phyloP scores from a whole-genome alignment of 2,797 vertebrate genomes.

The Synanceia verrucosa region DNA sequence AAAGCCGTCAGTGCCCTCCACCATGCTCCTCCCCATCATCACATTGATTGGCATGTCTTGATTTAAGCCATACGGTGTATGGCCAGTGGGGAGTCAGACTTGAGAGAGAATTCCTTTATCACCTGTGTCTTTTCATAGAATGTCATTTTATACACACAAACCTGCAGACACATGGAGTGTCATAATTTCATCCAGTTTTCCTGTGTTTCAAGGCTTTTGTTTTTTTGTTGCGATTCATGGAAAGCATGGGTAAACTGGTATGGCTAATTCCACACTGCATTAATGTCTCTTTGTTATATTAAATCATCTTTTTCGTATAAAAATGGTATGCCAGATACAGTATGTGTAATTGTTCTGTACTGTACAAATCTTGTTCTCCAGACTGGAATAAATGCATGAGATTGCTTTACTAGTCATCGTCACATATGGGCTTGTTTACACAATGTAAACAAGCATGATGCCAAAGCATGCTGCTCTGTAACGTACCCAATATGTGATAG shows the following conservation, averaged over 20 bases:
- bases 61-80: conserved; percentile 39
- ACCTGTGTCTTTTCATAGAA: conserved; percentile 21
- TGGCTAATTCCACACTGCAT: too few relatives aligned
- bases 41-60: conserved; percentile 41
- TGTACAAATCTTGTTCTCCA: neutral
- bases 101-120: conserved; percentile 21
- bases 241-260: neutral
- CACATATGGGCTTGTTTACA: conserved; percentile 3
- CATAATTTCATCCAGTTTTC: neutral
- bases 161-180: neutral
- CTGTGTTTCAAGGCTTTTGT: neutral
- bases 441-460: conserved; percentile 6
- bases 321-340: neutral
- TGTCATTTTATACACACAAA: neutral
- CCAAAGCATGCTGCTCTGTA: neutral
- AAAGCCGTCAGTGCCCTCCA: conserved; percentile 42
- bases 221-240: neutral
- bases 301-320: neutral
- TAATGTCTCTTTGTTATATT: neutral
- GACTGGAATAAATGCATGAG: neutral
- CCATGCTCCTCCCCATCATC: conserved; percentile 11
- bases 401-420: conserved; percentile 8
- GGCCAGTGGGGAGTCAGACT: neutral
- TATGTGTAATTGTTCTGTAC: neutral
- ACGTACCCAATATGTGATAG: neutral